phyloP scores from a whole-genome alignment of 2,888 invertebrate genomes.

The Magallana nippona region DNA sequence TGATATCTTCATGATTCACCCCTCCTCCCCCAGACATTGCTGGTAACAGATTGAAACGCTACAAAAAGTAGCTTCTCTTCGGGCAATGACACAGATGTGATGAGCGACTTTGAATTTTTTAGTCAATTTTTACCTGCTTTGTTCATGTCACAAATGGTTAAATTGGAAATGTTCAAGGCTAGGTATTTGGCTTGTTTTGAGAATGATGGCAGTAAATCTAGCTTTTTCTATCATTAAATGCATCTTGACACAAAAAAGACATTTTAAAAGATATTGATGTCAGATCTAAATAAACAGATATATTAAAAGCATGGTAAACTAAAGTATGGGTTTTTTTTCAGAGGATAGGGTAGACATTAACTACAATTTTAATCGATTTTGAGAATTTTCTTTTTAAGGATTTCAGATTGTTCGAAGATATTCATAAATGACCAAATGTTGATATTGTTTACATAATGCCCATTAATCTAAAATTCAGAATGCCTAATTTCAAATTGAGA shows the following conservation, averaged over 20 bases:
- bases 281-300: no score
- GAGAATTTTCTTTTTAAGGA: no score
- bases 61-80: background rate
- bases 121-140: background rate
- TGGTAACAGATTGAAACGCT: slow-evolving; percentile 9
- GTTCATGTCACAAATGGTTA: background rate
- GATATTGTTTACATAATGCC: background rate
- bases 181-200: background rate
- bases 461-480: background rate
- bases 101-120: background rate
- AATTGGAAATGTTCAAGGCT: background rate
- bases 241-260: no score
- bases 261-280: no score
- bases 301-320: no score
- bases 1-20: slow-evolving; percentile 9
- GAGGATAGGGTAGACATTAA: no score
- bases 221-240: no score
- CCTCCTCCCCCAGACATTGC: background rate
- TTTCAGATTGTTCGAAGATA: no score
- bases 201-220: no score
- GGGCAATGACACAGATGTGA: slow-evolving; percentile 4
- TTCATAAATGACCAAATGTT: background rate
- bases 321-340: no score
- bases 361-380: no score
- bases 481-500: slow-evolving; percentile 18